A percentile compares a stretch with the other conserved stretches of the same genome.
These are phyloP conservation scores for Peromyscus eremicus DNA, from an alignment of 2,797 vertebrate genomes.

Conservation along the genomic window DNA sequence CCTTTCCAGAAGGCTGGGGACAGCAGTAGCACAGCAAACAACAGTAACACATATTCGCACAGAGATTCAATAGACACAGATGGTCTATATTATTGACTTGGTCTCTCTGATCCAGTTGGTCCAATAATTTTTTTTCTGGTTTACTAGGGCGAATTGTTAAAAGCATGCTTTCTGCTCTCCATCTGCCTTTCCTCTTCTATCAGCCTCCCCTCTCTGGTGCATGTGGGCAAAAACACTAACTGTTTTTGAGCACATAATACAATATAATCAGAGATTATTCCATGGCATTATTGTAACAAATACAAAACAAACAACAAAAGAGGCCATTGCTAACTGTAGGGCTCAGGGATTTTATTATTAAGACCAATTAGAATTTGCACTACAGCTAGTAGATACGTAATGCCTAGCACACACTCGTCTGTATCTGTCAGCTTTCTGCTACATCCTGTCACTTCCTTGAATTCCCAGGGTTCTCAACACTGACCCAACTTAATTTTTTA, in stretches of 20 bases:
- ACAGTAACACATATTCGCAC: not conserved
- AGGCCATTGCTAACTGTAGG: not conserved
- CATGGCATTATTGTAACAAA: conserved; percentile 17
- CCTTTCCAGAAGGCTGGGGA: not conserved
- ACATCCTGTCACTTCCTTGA: conserved; percentile 42
- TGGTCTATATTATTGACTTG: not conserved
- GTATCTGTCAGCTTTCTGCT: conserved; percentile 40
- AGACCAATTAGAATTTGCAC: too few species aligned
- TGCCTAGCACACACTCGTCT: not conserved
- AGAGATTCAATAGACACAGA: conserved; percentile 20
- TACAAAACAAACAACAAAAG: conserved; percentile 20
- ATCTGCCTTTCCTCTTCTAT: conserved; percentile 1
- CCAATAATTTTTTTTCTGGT: conserved; percentile 37
- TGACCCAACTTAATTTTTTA: conserved; percentile 4
- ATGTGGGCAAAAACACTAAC: not conserved
- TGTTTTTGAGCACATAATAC: not conserved
- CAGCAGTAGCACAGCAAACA: not conserved
- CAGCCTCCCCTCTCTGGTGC: not conserved
- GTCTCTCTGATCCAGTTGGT: not conserved
- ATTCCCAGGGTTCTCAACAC: not conserved
- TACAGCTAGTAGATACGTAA: not conserved
- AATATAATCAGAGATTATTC: not conserved
- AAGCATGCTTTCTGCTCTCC: not conserved
- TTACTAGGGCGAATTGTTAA: conserved; percentile 47
- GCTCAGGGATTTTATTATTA: too few species aligned